Conservation (phyloP, 2,888 invertebrate genomes). For the Andrena trimmerana region DNA sequence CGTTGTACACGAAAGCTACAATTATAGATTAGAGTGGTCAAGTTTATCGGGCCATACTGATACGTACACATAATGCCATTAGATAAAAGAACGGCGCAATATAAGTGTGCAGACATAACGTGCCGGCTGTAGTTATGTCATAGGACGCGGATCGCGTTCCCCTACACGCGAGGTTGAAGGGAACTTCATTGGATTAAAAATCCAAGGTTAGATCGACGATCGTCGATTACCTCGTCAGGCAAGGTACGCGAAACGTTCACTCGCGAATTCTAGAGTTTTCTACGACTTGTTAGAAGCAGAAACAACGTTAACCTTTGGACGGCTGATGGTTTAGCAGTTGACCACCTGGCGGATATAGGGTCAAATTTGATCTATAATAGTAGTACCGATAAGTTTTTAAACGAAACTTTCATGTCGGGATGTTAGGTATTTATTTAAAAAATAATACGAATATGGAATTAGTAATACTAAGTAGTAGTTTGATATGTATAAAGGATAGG, state of each 20-base stretch:
- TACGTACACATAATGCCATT: slow-evolving; percentile 26
- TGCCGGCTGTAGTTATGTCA: slow-evolving; percentile 45
- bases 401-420: too few species aligned
- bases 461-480: too few species aligned
- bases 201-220: slow-evolving; percentile 45
- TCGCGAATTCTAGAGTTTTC: slow-evolving; percentile 6
- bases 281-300: neutral
- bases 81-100: slow-evolving; percentile 35
- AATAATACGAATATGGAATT: too few species aligned
- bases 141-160: slow-evolving; percentile 28
- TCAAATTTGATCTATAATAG: too few species aligned
- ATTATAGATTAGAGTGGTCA: slow-evolving; percentile 1
- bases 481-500: too few species aligned
- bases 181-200: slow-evolving; percentile 61
- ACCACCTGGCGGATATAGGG: too few species aligned
- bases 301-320: neutral
- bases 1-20: too few species aligned
- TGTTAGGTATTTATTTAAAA: too few species aligned
- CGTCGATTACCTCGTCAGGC: neutral
- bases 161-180: slow-evolving; percentile 51
- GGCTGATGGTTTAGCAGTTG: too few species aligned
- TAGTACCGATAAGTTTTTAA: too few species aligned
- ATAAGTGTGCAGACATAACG: slow-evolving; percentile 11
- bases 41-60: slow-evolving; percentile 1
- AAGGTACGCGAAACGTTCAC: neutral